These are phyloP conservation scores for Tetramorium alpestre DNA, from an alignment of 1,140 invertebrate genomes.

Conservation along the genomic window DNA sequence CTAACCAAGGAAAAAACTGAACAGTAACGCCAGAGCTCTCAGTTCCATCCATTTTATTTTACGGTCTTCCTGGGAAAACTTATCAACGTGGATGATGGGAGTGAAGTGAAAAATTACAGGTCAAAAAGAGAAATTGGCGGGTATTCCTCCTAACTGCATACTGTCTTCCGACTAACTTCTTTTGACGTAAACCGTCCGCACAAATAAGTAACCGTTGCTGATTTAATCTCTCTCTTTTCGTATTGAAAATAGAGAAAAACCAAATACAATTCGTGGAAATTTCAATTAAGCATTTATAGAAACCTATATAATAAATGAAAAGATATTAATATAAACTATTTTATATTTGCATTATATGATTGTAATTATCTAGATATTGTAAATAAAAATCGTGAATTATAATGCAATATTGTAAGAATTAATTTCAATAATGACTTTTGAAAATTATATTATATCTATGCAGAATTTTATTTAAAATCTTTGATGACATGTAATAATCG, in stretches of 20 bases:
- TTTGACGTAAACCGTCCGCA: constrained; percentile 30
- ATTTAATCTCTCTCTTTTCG: constrained; percentile 23
- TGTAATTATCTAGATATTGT: neutral
- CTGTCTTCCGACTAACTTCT: constrained; percentile 44
- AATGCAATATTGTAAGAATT: neutral
- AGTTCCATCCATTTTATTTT: constrained; percentile 55
- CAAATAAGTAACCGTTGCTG: constrained; percentile 44
- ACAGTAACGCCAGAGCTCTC: constrained; percentile 32
- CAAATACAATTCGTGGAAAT: neutral
- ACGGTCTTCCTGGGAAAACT: constrained; percentile 55
- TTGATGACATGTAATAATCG: neutral
- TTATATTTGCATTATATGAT: neutral
- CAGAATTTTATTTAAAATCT: neutral
- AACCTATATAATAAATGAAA: too few species aligned
- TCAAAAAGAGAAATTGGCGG: constrained; percentile 59
- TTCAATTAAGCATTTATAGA: neutral
- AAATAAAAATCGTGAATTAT: neutral
- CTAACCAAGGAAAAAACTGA: constrained; percentile 26
- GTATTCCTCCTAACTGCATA: constrained; percentile 45
- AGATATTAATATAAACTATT: neutral
- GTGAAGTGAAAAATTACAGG: constrained; percentile 58
- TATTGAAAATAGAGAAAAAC: neutral
- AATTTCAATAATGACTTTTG: neutral
- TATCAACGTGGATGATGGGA: constrained; percentile 59
- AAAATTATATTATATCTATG: neutral